These are phyloP conservation scores for Emys orbicularis DNA, from an alignment of 2,797 vertebrate species.

Conservation along the genomic window DNA sequence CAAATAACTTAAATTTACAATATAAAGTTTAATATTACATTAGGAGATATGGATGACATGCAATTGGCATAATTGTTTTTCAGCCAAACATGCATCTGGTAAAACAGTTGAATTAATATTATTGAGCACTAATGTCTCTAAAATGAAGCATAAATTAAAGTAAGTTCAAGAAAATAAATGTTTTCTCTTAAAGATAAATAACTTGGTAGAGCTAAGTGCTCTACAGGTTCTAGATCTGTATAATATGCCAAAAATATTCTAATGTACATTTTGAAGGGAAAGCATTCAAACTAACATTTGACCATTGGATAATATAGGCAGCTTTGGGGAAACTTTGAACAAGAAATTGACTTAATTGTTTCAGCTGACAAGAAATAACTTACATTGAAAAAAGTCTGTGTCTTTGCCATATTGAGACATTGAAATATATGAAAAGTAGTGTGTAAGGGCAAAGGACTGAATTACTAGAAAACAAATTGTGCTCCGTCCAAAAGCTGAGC, in stretches of 20 bases:
- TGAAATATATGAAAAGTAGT: conserved; percentile 35
- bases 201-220: background rate
- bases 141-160: background rate
- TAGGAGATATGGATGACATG: background rate
- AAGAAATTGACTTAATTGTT: background rate
- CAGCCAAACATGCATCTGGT: background rate
- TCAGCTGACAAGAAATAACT: background rate
- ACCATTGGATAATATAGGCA: background rate
- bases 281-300: background rate
- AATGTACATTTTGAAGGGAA: background rate
- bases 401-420: background rate
- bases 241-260: background rate
- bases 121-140: background rate
- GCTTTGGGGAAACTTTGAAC: background rate
- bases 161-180: background rate
- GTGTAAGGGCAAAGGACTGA: background rate
- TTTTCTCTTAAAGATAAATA: background rate
- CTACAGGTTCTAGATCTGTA: background rate
- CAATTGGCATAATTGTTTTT: background rate
- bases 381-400: conserved; percentile 28
- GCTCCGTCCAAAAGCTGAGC: conserved; percentile 28
- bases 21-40: background rate
- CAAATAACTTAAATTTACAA: background rate
- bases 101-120: background rate
- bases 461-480: conserved; percentile 34